Base-by-base conservation (phyloP, 53 echinoderm and acorn worm species). In the Stichopus horrens region DNA sequence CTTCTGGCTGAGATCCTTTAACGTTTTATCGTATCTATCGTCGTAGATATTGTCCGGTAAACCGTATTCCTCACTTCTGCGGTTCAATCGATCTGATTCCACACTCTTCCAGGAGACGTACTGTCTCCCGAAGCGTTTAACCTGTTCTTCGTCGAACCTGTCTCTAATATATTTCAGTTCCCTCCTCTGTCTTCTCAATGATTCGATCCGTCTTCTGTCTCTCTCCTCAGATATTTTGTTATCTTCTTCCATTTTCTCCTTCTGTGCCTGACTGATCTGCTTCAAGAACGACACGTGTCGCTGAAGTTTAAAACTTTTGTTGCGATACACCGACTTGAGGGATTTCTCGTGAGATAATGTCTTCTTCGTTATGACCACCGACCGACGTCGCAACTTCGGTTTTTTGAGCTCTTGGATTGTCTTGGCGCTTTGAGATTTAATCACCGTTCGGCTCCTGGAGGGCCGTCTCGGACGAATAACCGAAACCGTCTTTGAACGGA, bases 51-150 rank as follows among this genome's bases (percentile, higher is more conserved):
- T 93, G 57, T 98, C 99, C 5, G 99, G 99, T 9, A 98, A 90
- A 11, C 99, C 99, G 73, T 96, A 98, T 1, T 21, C 52, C 65
- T 93, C 92, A 65, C 95, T 93, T 16, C 86, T 87, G 4, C 90
- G 80, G 7, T 91, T 92, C 10, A 95, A 89, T 22, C 99, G 91
- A 51, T 96, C 95, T 5, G 83, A 88, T 88, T 98, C 99, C 0
- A 98, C 99, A 75, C 99, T 96, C 83, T 91, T 91, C 99, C 99
- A 98, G 7, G 99, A 95, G 57, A 98, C 99, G 73, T 98, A 98
- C 79, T 98, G 99, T 54, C 90, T 91, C 8, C 91, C 87, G 85
- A 98, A 98, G 71, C 99, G 90, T 83, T 93, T 92, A 21, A 98
- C 99, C 79, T 98, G 99, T 52, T 98, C 99, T 60, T 93, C 95